Base-by-base conservation (phyloP, 2,797 vertebrate genomes). In the Aldrovandia affinis region DNA sequence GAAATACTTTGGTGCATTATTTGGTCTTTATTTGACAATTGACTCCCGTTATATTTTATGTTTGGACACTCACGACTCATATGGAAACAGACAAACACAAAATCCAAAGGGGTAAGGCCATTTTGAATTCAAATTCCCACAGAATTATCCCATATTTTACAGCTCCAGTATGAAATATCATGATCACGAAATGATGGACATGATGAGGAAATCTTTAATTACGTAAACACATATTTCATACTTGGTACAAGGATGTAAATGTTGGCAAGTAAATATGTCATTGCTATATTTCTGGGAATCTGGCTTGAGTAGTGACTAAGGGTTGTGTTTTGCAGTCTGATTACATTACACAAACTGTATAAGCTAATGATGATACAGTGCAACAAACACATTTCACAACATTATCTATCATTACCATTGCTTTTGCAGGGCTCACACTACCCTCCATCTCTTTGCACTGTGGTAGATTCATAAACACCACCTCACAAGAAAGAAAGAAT, bases 261-360 rank as follows among this genome's bases (percentile, higher is more conserved):
- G 4, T 15, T 73, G 68, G 36, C 18, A 42, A 39, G 20, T 33
- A 73, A 42, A 20, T 73, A 0, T 70, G 65, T 36, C 28, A 14
- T 70, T 30, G 28, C n/a, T 42, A 7, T 73, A 73, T 33, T 39
- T 73, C 36, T 73, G 8, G 36, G 68, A 73, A 77, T 77, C 73
- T 47, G 42, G 73, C 73, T 47, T 77, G 42, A n/a, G 42, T 47
- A n/a, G 42, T 77, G 42, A 77, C 42, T n/a, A 77, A 47, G 39
- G 25, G 47, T 77, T 77, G 42, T 44, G 73, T 77, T 77, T 25
- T 44, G 73, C 22, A 47, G 22, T 47, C 42, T 77, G 73, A 77
- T 77, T n/a, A 44, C 42, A 47, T 77, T 77, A 77, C 42, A 47
- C 20, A 44, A 77, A 20, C 65, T 39, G 15, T 10, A 39, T 39